Conservation (phyloP, 2,888 invertebrate species). For the Andrena bucephala region DNA sequence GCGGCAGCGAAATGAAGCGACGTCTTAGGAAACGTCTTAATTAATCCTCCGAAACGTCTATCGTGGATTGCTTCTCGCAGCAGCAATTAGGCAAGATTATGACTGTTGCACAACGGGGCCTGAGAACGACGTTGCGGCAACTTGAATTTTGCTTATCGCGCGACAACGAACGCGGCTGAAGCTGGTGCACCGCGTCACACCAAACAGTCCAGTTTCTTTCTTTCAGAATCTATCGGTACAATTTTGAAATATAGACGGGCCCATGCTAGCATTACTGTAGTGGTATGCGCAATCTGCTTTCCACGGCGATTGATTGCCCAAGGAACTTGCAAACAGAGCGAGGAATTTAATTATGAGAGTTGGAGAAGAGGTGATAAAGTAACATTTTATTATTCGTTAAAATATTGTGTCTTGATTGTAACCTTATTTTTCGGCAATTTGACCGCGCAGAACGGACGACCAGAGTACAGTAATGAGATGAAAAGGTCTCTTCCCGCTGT, state of each 20-base stretch:
- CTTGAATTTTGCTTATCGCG: constrained; percentile 69
- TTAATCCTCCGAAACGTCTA: constrained; percentile 72
- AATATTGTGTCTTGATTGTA: neutral
- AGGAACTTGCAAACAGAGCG: too few relatives aligned
- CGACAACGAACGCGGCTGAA: constrained; percentile 45
- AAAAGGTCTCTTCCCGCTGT: neutral
- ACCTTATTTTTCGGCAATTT: neutral
- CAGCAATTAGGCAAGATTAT: constrained; percentile 73
- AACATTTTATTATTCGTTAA: too few relatives aligned
- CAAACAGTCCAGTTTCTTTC: neutral
- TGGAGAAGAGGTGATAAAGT: too few relatives aligned
- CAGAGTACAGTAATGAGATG: neutral
- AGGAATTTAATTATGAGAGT: too few relatives aligned
- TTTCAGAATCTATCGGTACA: neutral
- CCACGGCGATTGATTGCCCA: too few relatives aligned
- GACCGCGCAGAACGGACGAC: neutral
- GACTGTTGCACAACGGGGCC: constrained; percentile 69
- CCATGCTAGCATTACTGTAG: too few relatives aligned
- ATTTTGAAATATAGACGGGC: neutral
- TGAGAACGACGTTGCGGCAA: constrained; percentile 65
- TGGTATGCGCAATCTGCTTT: too few relatives aligned
- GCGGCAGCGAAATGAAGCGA: constrained; percentile 56
- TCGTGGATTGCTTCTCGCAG: constrained; percentile 70
- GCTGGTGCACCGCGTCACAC: neutral
- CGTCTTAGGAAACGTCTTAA: constrained; percentile 72